Evolutionary conservation across 2,888 invertebrate species (phyloP).

Genomic region (Lymantria monacha): DNA sequence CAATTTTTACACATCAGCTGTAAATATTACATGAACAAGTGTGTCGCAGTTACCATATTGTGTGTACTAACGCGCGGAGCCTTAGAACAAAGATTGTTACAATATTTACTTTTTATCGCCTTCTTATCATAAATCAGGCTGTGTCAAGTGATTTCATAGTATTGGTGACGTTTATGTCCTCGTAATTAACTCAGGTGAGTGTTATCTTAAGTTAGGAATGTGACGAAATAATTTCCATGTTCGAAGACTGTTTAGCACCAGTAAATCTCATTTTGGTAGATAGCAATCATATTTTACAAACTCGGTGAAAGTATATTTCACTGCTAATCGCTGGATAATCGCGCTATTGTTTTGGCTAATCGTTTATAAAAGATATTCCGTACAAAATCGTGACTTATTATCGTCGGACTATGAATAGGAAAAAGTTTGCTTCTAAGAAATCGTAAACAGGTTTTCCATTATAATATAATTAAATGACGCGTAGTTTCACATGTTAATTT

Average conservation of each 20-base stretch:
- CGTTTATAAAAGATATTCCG: conserved; percentile 27
- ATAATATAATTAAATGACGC: not conserved
- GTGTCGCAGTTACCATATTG: conserved; percentile 54
- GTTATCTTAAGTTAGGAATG: conserved; percentile 35
- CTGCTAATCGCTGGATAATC: conserved; percentile 28
- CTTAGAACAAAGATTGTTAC: conserved; percentile 48
- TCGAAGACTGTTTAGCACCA: conserved; percentile 14
- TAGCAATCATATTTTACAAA: conserved; percentile 32
- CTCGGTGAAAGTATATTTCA: conserved; percentile 45
- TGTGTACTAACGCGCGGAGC: conserved; percentile 37
- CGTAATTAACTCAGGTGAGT: conserved; percentile 56
- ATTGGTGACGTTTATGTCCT: conserved; percentile 45
- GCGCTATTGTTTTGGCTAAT: conserved; percentile 39
- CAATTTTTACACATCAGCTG: conserved; percentile 36
- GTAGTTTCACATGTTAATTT: not conserved
- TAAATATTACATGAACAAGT: conserved; percentile 43
- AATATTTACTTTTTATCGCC: conserved; percentile 53
- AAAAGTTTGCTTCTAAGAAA: conserved; percentile 17
- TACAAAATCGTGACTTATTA: conserved; percentile 14
- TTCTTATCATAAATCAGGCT: conserved; percentile 54
- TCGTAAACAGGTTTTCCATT: conserved; percentile 28
- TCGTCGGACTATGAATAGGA: conserved; percentile 3
- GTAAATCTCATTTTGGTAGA: conserved; percentile 29
- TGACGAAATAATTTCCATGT: conserved; percentile 14
- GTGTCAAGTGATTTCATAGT: conserved; percentile 51